Evolutionary conservation across 2,797 vertebrate genomes (phyloP), one percentile per base, ranked within the genome.

Genomic region (Helostoma temminkii): DNA sequence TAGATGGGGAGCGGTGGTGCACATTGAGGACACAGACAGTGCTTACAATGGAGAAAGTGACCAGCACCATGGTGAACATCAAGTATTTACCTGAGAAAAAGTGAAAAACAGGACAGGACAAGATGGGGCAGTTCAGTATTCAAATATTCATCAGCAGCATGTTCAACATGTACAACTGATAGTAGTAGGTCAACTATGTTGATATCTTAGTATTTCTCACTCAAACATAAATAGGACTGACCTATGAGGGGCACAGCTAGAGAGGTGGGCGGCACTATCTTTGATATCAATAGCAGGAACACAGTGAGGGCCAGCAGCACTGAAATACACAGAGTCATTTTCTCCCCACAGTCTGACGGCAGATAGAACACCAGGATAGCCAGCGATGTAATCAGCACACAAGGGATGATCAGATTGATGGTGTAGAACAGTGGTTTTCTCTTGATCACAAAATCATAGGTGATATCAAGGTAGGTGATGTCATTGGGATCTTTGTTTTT

Each of bases 41-140:
- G 60, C 89, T 90, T 53, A 95, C 94, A 1, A 80, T 95, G 36
- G 93, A 94, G 78, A 95, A 94, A 9, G 94, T 95, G 56, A 95
- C 94, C 71, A 95, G 77, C 22, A 95, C 93, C 94, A 95, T 95
- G 63, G 94, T 93, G 78, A 95, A 95, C 94, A 95, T 95, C 80
- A 95, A 80, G 87, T 95, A 95, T 88, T 95, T 95, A 65, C 94
- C 93, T 93, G 54, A 3, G 16, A 74, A 43, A 74, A n/a, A 60
- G 5, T 10, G 12, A 42, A 41, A 41, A 18, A 36, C 34, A 9
- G 18, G 39, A 67, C 3, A 63, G 2, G 46, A 0, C 16, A 5
- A 81, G 3, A 58, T 39, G 15, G 15, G 15, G 16, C 15, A 41
- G 60, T 11, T 41, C 8, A 26, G 14, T 48, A 22, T 16, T 52